These are phyloP conservation scores for Pissodes strobi DNA, from an alignment of 1,140 invertebrate genomes.

Conservation along the genomic window DNA sequence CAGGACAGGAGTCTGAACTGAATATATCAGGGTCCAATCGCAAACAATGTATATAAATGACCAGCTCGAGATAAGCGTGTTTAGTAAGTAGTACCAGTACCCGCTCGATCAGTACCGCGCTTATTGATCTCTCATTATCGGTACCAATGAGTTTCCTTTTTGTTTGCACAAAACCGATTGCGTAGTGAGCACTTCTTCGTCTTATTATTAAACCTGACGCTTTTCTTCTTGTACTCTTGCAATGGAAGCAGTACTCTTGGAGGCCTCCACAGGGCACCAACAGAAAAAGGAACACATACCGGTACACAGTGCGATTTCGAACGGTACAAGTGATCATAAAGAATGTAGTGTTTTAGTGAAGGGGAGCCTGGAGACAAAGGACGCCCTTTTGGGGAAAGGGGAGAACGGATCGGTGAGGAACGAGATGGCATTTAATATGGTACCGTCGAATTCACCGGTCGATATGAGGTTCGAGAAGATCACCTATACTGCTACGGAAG, in stretches of 20 bases:
- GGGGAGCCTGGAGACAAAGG: not conserved
- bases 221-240: not conserved
- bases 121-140: conserved; percentile 7
- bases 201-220: not conserved
- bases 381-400: not conserved
- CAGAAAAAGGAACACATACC: conserved; percentile 1
- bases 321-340: not conserved
- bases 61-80: conserved; percentile 30
- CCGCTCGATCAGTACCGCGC: conserved; percentile 19
- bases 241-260: conserved; percentile 28
- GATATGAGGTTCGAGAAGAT: conserved; percentile 74
- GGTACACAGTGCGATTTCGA: not conserved
- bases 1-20: conserved; percentile 5
- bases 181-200: not conserved
- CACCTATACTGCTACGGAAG: conserved; percentile 69
- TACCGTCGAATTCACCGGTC: conserved; percentile 62
- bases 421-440: conserved; percentile 53
- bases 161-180: not conserved
- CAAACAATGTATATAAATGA: conserved; percentile 40
- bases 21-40: conserved; percentile 23
- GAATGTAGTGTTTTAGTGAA: conserved; percentile 20
- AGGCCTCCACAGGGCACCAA: conserved; percentile 16
- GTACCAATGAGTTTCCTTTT: not conserved
- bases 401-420: conserved; percentile 1
- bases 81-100: conserved; percentile 30